phyloP scores from a whole-genome alignment of 2,797 vertebrate genomes.

The Iguana delicatissima region DNA sequence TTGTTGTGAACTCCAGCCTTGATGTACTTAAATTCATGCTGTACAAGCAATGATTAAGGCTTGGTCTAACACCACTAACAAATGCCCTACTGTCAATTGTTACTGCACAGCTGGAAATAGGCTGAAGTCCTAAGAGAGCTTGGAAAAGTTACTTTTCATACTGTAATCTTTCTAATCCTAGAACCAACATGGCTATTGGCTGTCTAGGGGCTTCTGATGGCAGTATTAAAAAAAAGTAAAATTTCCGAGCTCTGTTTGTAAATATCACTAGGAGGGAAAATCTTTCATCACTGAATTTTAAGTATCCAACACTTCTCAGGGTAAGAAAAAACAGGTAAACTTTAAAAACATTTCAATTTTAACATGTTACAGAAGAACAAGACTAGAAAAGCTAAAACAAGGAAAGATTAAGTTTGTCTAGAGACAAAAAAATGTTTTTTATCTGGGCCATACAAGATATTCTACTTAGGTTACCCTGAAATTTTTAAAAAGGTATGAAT shows the following conservation, averaged over 20 bases:
- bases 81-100: neutral
- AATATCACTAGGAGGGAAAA: too few species aligned
- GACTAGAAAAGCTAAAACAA: neutral
- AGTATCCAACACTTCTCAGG: neutral
- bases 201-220: too few species aligned
- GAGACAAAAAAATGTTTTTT: neutral
- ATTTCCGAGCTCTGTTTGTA: neutral
- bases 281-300: neutral
- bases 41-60: neutral
- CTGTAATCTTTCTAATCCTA: too few species aligned
- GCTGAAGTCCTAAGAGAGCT: neutral
- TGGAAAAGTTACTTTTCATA: too few species aligned
- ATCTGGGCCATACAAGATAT: neutral
- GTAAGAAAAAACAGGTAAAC: neutral
- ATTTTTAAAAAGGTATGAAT: too few species aligned
- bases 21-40: slow-evolving; percentile 28
- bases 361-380: neutral
- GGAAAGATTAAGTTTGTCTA: neutral
- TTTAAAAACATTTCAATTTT: neutral
- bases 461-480: neutral
- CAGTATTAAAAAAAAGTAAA: too few species aligned
- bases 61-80: neutral
- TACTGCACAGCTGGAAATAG: neutral
- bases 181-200: too few species aligned
- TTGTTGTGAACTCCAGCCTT: slow-evolving; percentile 6